Percentiles rank a stretch among this genome's conserved stretches.
Evolutionary conservation across 1,140 invertebrate species (phyloP).

Genomic region (Brachionus rotundiformis): DNA sequence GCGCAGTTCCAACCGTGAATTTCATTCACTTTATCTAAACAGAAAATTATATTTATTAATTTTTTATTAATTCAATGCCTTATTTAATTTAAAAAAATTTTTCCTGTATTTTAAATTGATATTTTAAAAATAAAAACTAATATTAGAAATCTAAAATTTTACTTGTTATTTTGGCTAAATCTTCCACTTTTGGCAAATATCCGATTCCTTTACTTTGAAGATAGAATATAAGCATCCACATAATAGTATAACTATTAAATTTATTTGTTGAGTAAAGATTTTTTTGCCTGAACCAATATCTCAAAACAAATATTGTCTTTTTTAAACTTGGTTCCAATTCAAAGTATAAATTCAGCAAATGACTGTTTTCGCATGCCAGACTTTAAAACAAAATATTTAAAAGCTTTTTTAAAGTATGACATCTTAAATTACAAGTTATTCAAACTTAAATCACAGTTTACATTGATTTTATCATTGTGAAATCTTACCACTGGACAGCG

Average conservation of each 20-base stretch:
- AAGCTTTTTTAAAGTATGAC: not conserved
- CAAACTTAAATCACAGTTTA: constrained; percentile 38
- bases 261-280: constrained; percentile 36
- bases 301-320: constrained; percentile 17
- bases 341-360: not conserved
- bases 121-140: not conserved
- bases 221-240: constrained; percentile 41
- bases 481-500: constrained; percentile 45
- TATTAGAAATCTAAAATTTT: not conserved
- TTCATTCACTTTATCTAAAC: not conserved
- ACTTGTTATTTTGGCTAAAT: constrained; percentile 31
- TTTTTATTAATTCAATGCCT: not conserved
- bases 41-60: not conserved
- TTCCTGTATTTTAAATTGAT: too few relatives aligned
- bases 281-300: constrained; percentile 51
- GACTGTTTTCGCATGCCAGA: constrained; percentile 38
- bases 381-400: constrained; percentile 13
- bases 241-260: constrained; percentile 46
- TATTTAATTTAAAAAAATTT: not conserved
- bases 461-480: constrained; percentile 12
- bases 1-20: constrained; percentile 49
- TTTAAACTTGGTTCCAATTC: not conserved
- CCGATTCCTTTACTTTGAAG: not conserved
- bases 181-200: constrained; percentile 8
- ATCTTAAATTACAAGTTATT: constrained; percentile 40